Conservation (phyloP, 2,113 vertebrate species). For the Rissa tridactyla region DNA sequence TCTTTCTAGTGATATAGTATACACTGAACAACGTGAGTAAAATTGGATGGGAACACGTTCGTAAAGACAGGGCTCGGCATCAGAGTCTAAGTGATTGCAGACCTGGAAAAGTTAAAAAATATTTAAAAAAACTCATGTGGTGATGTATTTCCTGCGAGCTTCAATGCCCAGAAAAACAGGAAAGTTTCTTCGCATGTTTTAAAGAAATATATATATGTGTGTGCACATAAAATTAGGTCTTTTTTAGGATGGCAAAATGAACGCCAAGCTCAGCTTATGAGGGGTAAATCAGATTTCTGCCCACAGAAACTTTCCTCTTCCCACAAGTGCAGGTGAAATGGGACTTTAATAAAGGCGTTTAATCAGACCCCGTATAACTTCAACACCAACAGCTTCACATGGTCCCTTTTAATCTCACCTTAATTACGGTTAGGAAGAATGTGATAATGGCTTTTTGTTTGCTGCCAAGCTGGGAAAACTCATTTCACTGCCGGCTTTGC, state of each 20-base stretch:
- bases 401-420: background rate
- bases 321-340: background rate
- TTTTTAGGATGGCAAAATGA: background rate
- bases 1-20: background rate
- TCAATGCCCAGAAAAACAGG: slow-evolving; percentile 55
- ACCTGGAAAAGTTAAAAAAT: background rate
- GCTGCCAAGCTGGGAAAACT: background rate
- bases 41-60: background rate
- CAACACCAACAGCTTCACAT: background rate
- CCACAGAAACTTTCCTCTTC: background rate
- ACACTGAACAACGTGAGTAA: background rate
- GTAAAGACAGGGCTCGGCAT: background rate
- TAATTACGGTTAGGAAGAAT: background rate
- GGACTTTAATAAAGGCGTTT: background rate
- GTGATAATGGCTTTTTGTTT: background rate
- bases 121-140: background rate
- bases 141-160: slow-evolving; percentile 44
- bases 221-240: background rate
- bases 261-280: background rate
- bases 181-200: background rate
- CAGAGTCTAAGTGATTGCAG: background rate
- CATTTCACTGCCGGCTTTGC: background rate
- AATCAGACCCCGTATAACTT: background rate
- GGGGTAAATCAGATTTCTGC: background rate
- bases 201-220: background rate